phyloP scores from a whole-genome alignment of 2,113 vertebrate genomes.

The Struthidea cinerea region DNA sequence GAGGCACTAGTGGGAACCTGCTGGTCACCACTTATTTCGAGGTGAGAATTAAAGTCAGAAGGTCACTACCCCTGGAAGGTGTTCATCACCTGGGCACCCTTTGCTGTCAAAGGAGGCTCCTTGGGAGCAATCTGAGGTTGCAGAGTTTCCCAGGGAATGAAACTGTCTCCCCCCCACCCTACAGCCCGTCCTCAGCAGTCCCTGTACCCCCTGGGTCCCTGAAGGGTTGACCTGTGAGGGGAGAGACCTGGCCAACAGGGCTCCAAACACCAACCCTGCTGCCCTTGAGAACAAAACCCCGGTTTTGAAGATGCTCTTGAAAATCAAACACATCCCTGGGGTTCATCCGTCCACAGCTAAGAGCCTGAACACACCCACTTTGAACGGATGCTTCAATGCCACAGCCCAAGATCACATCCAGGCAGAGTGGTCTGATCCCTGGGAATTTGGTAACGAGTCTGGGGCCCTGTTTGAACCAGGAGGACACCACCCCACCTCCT shows the following conservation, averaged over 20 bases:
- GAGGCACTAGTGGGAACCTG: not conserved
- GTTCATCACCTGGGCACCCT: not conserved
- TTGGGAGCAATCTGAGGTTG: not conserved
- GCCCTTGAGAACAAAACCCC: rapidly evolving
- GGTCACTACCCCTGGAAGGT: not conserved
- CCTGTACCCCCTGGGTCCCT: too few relatives aligned
- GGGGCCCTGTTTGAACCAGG: not conserved
- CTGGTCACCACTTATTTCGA: not conserved
- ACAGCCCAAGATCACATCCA: rapidly evolving
- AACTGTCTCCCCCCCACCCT: not conserved
- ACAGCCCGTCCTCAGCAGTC: not conserved
- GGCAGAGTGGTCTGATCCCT: not conserved
- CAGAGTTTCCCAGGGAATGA: not conserved
- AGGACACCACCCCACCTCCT: not conserved
- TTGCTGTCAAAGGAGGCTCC: not conserved
- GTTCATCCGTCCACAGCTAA: not conserved
- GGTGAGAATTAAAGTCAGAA: not conserved
- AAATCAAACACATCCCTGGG: not conserved
- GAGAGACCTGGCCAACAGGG: not conserved
- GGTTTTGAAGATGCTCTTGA: not conserved
- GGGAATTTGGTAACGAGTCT: not conserved
- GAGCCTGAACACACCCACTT: not conserved
- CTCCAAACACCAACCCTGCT: not conserved
- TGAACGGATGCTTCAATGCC: not conserved
- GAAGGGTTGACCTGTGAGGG: not conserved